phyloP scores from a whole-genome alignment of 1,140 invertebrate genomes.

The Platorchestia sp. region DNA sequence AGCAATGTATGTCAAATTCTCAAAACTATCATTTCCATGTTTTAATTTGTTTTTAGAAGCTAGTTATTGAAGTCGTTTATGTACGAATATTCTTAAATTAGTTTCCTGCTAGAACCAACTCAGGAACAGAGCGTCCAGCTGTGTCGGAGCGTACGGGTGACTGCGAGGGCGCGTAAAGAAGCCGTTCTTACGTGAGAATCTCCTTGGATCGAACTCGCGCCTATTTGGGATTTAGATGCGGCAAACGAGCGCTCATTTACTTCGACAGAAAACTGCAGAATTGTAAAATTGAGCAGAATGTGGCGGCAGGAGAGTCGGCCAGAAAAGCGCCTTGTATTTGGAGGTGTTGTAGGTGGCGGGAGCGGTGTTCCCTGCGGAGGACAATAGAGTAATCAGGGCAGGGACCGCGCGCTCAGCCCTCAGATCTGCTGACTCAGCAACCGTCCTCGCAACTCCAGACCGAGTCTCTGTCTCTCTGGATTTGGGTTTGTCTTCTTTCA shows the following conservation, averaged over 20 bases:
- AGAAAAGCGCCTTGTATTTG: background rate
- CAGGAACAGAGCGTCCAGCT: background rate
- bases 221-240: slow-evolving; percentile 23
- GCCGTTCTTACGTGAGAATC: background rate
- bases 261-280: slow-evolving; percentile 9
- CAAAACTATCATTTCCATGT: no score
- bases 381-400: slow-evolving; percentile 47
- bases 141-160: background rate
- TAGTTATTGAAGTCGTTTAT: background rate
- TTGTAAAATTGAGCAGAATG: slow-evolving; percentile 39
- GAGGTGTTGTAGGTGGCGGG: background rate
- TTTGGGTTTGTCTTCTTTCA: slow-evolving; percentile 42
- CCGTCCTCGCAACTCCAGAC: background rate
- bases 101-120: background rate
- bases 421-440: slow-evolving; percentile 35
- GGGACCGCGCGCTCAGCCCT: background rate
- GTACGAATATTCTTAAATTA: background rate
- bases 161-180: background rate
- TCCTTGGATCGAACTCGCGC: background rate
- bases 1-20: no score
- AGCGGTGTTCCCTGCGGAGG: background rate
- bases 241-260: slow-evolving; percentile 29
- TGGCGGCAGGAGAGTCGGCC: background rate
- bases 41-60: background rate
- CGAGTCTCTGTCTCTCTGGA: slow-evolving; percentile 31